Base-by-base conservation (phyloP, 2,797 vertebrate species). In the Leptoclinus maculatus region DNA sequence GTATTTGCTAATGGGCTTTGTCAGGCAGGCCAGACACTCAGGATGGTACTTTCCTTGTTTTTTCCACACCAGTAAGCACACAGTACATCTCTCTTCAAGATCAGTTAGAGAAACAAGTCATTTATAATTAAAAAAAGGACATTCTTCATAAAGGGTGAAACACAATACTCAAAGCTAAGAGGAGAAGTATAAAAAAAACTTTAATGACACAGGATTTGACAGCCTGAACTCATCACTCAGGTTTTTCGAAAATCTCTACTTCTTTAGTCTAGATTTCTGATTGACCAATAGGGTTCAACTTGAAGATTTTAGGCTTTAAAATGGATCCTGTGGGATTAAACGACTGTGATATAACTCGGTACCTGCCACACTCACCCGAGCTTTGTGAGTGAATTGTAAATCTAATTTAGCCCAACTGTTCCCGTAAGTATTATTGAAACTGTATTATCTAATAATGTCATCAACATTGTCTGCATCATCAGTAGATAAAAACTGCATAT, bases 1-100 rank as follows among this genome's bases (percentile, higher is more conserved):
- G 12, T 65, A 36, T 80, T 25, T 6, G 54, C 60, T 83, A 69
- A 83, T 77, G 36, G 23, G 45, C 53, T 76, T 32, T 75, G 43
- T 77, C 45, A 68, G 69, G 54, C 34, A 43, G 32, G 63, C 80
- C 71, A 60, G 54, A 65, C 23, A 21, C 63, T 68, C 34, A 34
- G 6, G 23, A 16, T 53, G 29, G 12, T 74, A 7, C 23, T 47
- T 66, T 36, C 13, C 17, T 1, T 38, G 21, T 43, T 32, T 45
- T 66, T n/a, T 47, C 49, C 49, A 58, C 64, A 64, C 38, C 45
- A 62, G 47, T 45, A 59, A 58, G 23, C 21, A 49, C 29, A 56
- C 51, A 17, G 1, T 7, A 9, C 16, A 47, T 66, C 36, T 62
- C 19, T 79, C 3, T 2, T 32, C 10, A 78, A 60, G 5, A 41